Conservation (phyloP, 2,113 vertebrate species). For the Antennarius striatus region DNA sequence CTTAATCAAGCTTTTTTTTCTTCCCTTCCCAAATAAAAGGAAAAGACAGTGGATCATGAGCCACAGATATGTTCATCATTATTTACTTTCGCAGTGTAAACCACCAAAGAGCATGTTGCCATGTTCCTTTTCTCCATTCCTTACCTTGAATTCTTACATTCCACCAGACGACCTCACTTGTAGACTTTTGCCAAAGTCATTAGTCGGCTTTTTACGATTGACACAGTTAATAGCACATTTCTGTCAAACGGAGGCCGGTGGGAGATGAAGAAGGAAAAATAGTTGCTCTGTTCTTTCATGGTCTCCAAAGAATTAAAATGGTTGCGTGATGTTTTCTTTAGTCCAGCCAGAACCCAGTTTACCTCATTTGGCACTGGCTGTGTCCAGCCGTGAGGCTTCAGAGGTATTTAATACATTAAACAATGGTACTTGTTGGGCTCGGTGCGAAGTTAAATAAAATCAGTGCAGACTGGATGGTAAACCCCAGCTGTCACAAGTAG, state of each 20-base stretch:
- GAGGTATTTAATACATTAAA: conserved; percentile 58
- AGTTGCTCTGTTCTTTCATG: conserved; percentile 26
- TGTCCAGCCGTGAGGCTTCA: conserved; percentile 31
- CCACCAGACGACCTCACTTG: conserved; percentile 5
- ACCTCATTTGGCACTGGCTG: conserved; percentile 47
- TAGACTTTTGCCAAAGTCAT: conserved; percentile 18
- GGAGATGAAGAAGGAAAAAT: conserved; percentile 25
- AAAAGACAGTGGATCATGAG: conserved; percentile 1
- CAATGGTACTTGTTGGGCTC: conserved; percentile 43
- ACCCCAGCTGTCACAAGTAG: conserved; percentile 27
- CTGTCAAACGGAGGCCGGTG: conserved; percentile 16
- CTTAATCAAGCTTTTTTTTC: conserved; percentile 15
- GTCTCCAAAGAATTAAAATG: conserved; percentile 41
- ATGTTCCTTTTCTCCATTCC: neutral
- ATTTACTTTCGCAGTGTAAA: no score
- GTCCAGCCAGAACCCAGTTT: conserved; percentile 37
- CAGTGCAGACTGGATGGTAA: conserved; percentile 43
- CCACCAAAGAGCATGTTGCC: no score
- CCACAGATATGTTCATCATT: no score
- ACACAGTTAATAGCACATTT: conserved; percentile 36
- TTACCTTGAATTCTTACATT: conserved; percentile 14
- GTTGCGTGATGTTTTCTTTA: conserved; percentile 32
- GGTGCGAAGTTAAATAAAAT: conserved; percentile 52
- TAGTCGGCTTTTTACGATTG: conserved; percentile 39
- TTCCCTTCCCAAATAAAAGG: conserved; percentile 4